phyloP scores from a whole-genome alignment of 1,140 invertebrate species.

The Paralvinella palmiformis region DNA sequence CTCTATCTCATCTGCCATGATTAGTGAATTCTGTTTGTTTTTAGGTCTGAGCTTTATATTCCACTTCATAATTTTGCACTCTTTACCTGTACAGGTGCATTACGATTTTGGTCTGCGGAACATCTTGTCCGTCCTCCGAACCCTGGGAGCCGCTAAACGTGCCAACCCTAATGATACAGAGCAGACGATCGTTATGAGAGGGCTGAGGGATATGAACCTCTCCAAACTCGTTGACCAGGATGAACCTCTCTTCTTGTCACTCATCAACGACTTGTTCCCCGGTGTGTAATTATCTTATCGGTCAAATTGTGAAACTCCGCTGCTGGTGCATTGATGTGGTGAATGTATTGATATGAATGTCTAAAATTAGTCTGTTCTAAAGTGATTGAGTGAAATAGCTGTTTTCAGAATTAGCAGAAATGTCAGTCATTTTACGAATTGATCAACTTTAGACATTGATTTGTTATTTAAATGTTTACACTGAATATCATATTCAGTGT shows the following conservation, averaged over 20 bases:
- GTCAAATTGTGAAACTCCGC: too few species aligned
- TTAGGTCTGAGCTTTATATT: background rate
- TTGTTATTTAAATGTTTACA: too few species aligned
- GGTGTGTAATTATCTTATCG: too few species aligned
- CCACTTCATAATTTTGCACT: background rate
- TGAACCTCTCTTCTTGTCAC: conserved; percentile 89
- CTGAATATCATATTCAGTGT: too few species aligned
- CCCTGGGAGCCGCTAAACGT: conserved; percentile 83
- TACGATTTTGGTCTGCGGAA: conserved; percentile 95
- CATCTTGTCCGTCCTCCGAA: conserved; percentile 87
- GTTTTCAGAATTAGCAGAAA: too few species aligned
- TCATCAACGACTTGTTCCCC: conserved; percentile 92
- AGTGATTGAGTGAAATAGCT: too few species aligned
- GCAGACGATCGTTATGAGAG: conserved; percentile 92
- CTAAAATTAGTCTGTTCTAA: too few species aligned
- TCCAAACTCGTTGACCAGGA: conserved; percentile 94
- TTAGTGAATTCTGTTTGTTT: background rate
- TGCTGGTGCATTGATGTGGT: background rate
- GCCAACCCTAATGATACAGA: conserved; percentile 86
- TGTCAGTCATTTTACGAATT: too few species aligned
- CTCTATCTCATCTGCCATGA: background rate
- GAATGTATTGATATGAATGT: too few species aligned
- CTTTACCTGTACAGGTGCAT: conserved; percentile 75
- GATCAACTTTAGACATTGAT: too few species aligned
- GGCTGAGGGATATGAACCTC: conserved; percentile 93